These are phyloP conservation scores for Metellina segmentata DNA, from an alignment of 2,888 invertebrate genomes.

Conservation along the genomic window DNA sequence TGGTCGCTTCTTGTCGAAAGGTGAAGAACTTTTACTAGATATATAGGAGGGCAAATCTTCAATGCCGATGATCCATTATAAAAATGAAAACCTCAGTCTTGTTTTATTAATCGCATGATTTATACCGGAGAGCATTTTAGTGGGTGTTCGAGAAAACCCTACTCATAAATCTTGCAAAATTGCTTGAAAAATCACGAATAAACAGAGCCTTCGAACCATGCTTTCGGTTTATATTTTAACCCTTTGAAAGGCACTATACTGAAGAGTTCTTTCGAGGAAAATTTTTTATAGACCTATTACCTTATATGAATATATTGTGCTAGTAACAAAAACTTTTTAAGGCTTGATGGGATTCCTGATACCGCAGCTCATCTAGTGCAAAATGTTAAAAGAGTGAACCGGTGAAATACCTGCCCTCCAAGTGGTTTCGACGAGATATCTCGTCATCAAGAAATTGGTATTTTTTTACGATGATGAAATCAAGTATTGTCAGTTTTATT, in stretches of 20 bases:
- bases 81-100: conserved; percentile 22
- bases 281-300: no score
- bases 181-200: conserved; percentile 7
- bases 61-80: conserved; percentile 28
- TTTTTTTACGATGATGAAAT: no score
- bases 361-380: no score
- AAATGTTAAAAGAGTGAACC: no score
- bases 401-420: no score
- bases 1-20: conserved; percentile 56
- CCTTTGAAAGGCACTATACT: neutral
- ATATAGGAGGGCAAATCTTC: conserved; percentile 45
- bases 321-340: no score
- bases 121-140: neutral
- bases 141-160: conserved; percentile 10
- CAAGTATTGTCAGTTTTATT: no score
- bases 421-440: no score
- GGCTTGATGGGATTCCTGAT: no score
- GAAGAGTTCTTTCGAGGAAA: no score
- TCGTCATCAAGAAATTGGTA: no score
- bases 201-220: neutral
- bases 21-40: conserved; percentile 54
- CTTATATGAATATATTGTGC: no score
- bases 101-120: conserved; percentile 34
- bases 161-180: conserved; percentile 28
- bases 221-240: neutral